Conservation (phyloP, 2,888 invertebrate species). For the Cotesia congregata region DNA sequence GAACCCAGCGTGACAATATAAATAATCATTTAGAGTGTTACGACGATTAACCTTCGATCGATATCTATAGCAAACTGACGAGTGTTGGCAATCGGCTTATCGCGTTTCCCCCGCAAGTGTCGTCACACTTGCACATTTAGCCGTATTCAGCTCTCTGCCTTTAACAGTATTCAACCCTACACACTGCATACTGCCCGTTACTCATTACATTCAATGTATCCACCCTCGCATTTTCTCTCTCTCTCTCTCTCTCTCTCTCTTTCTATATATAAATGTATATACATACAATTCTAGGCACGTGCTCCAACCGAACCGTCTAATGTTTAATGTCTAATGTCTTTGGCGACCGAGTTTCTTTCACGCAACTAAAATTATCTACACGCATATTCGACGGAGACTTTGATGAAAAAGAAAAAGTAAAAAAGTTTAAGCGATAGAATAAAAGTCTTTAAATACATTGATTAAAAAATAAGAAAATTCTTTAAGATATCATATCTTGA, state of each 20-base stretch:
- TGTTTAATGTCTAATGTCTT: conserved; percentile 12
- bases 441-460: background rate
- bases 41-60: conserved; percentile 35
- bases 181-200: conserved; percentile 20
- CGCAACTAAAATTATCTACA: background rate
- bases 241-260: conserved; percentile 5
- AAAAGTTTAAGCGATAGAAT: background rate
- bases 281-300: conserved; percentile 36
- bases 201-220: background rate
- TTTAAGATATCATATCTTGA: background rate
- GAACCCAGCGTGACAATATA: conserved; percentile 11
- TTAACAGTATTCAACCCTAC: background rate
- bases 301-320: conserved; percentile 10
- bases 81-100: conserved; percentile 32
- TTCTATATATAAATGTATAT: conserved; percentile 4
- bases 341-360: conserved; percentile 29
- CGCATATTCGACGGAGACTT: background rate
- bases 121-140: background rate
- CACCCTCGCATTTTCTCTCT: background rate
- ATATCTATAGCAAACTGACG: conserved; percentile 30
- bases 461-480: background rate
- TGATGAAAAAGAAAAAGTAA: background rate
- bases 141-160: background rate
- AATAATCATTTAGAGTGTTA: conserved; percentile 23
- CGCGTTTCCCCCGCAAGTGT: conserved; percentile 2